Evolutionary conservation across 2,888 invertebrate genomes (phyloP).

Genomic region (Halocaridina rubra): DNA sequence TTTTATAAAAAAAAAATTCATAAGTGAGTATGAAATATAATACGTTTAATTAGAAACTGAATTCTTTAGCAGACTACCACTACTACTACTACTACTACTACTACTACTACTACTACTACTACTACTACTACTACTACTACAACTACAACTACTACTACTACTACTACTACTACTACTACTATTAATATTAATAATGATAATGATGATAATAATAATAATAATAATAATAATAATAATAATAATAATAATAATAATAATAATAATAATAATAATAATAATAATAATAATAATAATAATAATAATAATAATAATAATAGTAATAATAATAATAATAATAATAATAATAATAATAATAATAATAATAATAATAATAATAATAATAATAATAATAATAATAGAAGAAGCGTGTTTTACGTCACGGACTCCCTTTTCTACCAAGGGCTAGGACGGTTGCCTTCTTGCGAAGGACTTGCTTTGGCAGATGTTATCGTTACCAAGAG

Average conservation of each 20-base stretch:
- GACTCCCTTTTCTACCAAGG: too few species aligned
- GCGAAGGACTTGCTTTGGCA: too few species aligned
- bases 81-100: background rate
- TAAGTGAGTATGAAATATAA: too few species aligned
- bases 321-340: background rate
- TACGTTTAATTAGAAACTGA: too few species aligned
- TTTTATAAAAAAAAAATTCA: too few species aligned
- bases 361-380: background rate
- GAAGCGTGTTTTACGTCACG: too few species aligned
- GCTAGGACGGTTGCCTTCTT: too few species aligned
- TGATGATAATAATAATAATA: background rate
- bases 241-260: background rate
- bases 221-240: background rate
- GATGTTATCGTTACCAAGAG: too few species aligned
- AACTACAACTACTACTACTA: background rate
- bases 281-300: background rate
- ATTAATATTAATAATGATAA: background rate
- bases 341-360: background rate
- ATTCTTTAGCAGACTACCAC: background rate
- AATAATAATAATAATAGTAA: background rate
- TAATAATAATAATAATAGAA: background rate
- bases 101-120: background rate
- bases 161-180: background rate
- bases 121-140: background rate
- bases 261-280: background rate